Base-by-base conservation (phyloP, 2,113 vertebrate genomes). In the Macaca mulatta region DNA sequence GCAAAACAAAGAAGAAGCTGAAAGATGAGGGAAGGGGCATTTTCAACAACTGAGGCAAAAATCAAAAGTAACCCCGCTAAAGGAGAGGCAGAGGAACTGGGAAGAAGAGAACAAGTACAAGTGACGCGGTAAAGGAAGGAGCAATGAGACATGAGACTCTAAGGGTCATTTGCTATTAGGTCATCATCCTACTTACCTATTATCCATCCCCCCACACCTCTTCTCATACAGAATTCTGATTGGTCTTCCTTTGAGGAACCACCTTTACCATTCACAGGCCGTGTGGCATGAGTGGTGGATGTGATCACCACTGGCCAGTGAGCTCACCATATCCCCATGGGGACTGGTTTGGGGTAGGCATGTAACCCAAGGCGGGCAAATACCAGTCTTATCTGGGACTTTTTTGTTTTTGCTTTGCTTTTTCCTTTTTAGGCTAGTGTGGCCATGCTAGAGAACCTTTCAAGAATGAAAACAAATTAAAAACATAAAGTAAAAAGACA, bases 61-160 rank as follows among this genome's bases (percentile, higher is more conserved):
- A 38, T 85, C 8, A 27, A 89, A n/a, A 2, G 0, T n/a, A 77
- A 22, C 10, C 61, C 72, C 27, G 22, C 43, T 94, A 23, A 55
- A 40, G 78, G 3, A 64, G 38, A 79, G 43, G 9, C n/a, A n/a
- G 20, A 61, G 57, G 30, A 79, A n/a, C 30, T 0, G 40, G 23
- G 50, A 64, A 70, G 55, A 38, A 57, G 3, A 52, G 16, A 77
- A 32, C 3, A 57, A 74, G 78, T 1, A 6, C 11, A 40, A 83
- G 55, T 20, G 14, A 32, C 2, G 20, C 10, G 57, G 1, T 18
- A 16, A 52, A 57, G n/a, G 27, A 50, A 85, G 30, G 27, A 13
- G 3, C 5, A 55, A 4, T 5, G 52, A 8, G 52, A 55, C 6
- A 18, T 7, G n/a, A 50, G 18, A 30, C 2, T 0, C 0, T 32